Percentiles rank a stretch among this genome's conserved stretches.
These are phyloP conservation scores for Lutjanus argentimaculatus DNA, from an alignment of 2,797 vertebrate genomes.

Conservation along the genomic window DNA sequence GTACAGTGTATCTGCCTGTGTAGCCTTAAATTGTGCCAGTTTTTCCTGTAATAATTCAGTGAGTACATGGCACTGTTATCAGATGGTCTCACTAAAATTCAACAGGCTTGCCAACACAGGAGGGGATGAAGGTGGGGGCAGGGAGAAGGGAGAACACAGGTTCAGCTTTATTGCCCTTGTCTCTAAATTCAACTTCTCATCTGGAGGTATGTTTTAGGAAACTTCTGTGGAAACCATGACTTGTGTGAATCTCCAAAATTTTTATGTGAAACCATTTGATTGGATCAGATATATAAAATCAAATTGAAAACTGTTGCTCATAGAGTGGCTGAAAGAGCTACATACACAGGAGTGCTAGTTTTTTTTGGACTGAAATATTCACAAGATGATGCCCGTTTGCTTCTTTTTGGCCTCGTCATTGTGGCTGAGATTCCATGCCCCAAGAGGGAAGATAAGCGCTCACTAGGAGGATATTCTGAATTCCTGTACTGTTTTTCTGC, in stretches of 20 bases:
- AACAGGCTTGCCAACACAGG: slow-evolving; percentile 27
- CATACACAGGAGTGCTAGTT: neutral
- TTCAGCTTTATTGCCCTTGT: neutral
- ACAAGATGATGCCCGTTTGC: slow-evolving; percentile 35
- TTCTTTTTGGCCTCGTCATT: slow-evolving; percentile 52
- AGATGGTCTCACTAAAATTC: slow-evolving; percentile 46
- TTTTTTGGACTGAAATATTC: slow-evolving; percentile 32
- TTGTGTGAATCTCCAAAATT: neutral
- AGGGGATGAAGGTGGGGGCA: slow-evolving; percentile 21
- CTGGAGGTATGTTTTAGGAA: neutral
- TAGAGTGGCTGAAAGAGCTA: neutral
- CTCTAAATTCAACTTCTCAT: slow-evolving; percentile 1
- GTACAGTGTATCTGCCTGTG: neutral
- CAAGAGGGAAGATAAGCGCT: slow-evolving; percentile 67
- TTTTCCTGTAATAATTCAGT: slow-evolving; percentile 19
- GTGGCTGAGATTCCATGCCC: slow-evolving; percentile 57
- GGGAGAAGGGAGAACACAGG: slow-evolving; percentile 32
- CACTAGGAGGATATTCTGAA: slow-evolving; percentile 71
- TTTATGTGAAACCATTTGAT: neutral
- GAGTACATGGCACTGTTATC: slow-evolving; percentile 36
- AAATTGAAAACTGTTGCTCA: neutral
- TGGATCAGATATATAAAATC: neutral
- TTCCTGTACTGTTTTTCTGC: slow-evolving; percentile 66
- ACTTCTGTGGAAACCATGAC: neutral
- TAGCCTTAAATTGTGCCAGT: slow-evolving; percentile 14